Evolutionary conservation across 2,888 invertebrate genomes (phyloP).

Genomic region (Dryococelus australis): DNA sequence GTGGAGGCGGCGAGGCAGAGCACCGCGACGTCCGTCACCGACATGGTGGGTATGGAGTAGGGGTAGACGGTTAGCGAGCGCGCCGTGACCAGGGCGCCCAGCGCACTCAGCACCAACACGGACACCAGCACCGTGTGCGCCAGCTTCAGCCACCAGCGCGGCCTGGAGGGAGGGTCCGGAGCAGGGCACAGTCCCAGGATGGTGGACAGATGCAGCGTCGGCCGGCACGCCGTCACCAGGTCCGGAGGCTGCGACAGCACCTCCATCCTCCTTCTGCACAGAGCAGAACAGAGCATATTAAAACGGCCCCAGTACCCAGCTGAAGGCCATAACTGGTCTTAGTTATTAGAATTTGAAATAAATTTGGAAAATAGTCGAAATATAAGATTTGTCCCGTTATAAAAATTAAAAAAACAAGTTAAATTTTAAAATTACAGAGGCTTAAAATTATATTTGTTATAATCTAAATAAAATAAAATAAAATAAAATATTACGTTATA

Average conservation of each 20-base stretch:
- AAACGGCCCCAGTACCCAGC: too few relatives aligned
- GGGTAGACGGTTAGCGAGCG: slow-evolving; percentile 10
- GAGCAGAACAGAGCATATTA: too few relatives aligned
- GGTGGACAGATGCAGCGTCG: neutral
- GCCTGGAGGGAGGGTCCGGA: neutral
- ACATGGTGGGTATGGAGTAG: slow-evolving; percentile 22
- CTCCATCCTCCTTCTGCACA: neutral
- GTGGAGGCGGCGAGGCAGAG: neutral
- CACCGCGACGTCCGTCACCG: neutral
- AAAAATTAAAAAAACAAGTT: too few relatives aligned
- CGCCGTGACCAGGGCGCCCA: neutral
- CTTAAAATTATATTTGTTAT: too few relatives aligned
- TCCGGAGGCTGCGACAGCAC: neutral
- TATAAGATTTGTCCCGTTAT: too few relatives aligned
- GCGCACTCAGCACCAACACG: neutral
- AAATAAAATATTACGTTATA: too few relatives aligned
- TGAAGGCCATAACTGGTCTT: too few relatives aligned
- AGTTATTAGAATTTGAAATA: too few relatives aligned
- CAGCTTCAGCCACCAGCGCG: neutral
- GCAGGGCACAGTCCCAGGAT: neutral
- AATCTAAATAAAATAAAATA: too few relatives aligned
- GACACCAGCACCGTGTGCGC: slow-evolving; percentile 13
- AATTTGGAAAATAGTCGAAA: too few relatives aligned
- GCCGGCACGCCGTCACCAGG: slow-evolving; percentile 4
- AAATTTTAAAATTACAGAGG: too few relatives aligned